Evolutionary conservation across 2,888 invertebrate species (phyloP), one percentile per base, ranked within the genome.

Genomic region (Griposia aprilina): DNA sequence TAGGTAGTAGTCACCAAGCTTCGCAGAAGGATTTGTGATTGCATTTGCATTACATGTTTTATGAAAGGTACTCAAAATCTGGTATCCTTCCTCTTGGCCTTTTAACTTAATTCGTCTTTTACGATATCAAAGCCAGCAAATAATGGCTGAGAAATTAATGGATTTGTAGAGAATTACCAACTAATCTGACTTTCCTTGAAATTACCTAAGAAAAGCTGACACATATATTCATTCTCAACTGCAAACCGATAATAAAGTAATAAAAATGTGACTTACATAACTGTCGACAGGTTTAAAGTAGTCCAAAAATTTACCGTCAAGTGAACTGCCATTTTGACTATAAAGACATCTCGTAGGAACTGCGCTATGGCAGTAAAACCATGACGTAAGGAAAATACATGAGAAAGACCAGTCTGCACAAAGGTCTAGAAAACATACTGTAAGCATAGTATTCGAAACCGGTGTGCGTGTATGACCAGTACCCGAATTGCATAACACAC

Each of bases 251-350:
- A 82, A 71, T 89, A 87, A 89, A 87, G 74, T 82, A 78, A 88
- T 89, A 88, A 89, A 86, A 88, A 80, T 75, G 45, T 74, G 81
- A 86, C 81, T 86, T 83, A 89, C 82, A 81, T 78, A 70, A 68
- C 82, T 63, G 78, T 73, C 60, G 78, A 88, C 89, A 81, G 80
- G 82, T 89, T 89, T 83, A 82, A 88, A 84, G 81, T 88, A 84
- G 84, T 81, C 76, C 80, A 80, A 82, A 89, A 89, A 88, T 88
- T 86, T 89, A 89, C 76, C 80, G 75, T 86, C 80, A 82, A 82
- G 80, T 67, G 73, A 78, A 82, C 78, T 74, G 55, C 84, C 82
- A 76, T 85, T 88, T 86, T 80, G 72, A 84, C 86, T 75, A 88
- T 83, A 79, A 88, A 85, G 81, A 79, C 80, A 73, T 75, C 71